phyloP scores from a whole-genome alignment of 2,888 invertebrate species.

The Omphaloscelis lunosa region DNA sequence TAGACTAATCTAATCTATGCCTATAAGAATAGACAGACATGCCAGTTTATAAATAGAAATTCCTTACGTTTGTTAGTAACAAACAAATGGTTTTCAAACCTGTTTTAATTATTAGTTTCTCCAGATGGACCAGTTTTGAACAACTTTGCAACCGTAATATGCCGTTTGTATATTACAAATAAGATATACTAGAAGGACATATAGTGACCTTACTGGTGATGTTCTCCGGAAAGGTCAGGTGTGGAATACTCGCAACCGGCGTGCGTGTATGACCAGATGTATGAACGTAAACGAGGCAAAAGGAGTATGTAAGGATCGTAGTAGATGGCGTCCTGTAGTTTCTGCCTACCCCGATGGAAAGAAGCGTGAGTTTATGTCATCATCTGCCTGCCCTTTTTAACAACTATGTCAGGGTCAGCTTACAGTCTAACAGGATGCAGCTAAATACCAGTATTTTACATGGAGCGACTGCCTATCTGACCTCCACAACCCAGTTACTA shows the following conservation, averaged over 20 bases:
- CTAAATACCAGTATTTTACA: too few relatives aligned
- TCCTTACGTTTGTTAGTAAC: slow-evolving; percentile 4
- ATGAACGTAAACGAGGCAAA: neutral
- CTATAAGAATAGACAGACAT: neutral
- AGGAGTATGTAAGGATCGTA: neutral
- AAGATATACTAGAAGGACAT: neutral
- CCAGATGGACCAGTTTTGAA: neutral
- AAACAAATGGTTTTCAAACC: neutral
- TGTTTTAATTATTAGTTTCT: neutral
- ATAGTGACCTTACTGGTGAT: neutral
- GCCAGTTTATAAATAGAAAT: slow-evolving; percentile 26
- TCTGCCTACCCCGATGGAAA: neutral
- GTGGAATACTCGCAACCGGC: neutral
- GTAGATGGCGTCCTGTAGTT: neutral
- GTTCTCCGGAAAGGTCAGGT: neutral
- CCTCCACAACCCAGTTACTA: too few relatives aligned
- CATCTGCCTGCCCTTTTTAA: too few relatives aligned
- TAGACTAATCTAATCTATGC: neutral
- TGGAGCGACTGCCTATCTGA: too few relatives aligned
- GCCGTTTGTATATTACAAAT: neutral
- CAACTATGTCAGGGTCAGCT: too few relatives aligned
- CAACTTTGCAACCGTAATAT: neutral
- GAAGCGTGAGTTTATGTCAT: neutral
- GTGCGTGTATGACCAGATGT: neutral
- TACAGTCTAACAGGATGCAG: too few relatives aligned